These are phyloP conservation scores for Madoqua kirkii DNA, from an alignment of 2,113 vertebrate genomes.

Conservation along the genomic window DNA sequence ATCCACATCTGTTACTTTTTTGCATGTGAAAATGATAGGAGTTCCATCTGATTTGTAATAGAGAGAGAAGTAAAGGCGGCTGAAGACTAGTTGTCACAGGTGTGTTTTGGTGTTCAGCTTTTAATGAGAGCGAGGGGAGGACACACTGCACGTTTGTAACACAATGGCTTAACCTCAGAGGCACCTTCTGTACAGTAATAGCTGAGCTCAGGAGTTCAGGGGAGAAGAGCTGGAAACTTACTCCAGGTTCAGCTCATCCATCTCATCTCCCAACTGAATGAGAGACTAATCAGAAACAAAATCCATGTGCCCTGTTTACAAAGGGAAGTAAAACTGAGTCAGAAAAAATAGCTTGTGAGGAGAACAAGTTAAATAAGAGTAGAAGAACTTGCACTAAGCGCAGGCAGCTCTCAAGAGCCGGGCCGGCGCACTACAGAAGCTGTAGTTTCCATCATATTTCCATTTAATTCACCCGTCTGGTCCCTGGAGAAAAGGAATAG, in stretches of 20 bases:
- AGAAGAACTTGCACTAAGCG: no score
- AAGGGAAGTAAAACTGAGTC: background rate
- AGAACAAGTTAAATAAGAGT: background rate
- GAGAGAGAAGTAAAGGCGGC: background rate
- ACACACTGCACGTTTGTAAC: rapidly evolving
- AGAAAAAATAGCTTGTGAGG: background rate
- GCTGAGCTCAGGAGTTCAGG: background rate
- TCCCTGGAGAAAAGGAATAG: background rate
- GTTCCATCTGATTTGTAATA: background rate
- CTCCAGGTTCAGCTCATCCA: background rate
- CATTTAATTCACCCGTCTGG: background rate
- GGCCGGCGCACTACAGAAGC: background rate
- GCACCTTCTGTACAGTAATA: background rate
- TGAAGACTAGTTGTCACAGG: background rate
- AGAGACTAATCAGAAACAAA: background rate
- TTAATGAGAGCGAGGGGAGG: rapidly evolving
- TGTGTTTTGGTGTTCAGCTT: background rate
- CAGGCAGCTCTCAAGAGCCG: no score
- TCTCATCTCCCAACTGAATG: background rate
- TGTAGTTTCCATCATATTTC: background rate
- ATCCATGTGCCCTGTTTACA: background rate
- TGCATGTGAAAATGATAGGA: background rate
- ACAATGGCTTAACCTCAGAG: background rate
- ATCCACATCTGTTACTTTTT: background rate
- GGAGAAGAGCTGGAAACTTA: background rate